phyloP scores from a whole-genome alignment of 2,113 vertebrate genomes.

The Centrocercus urophasianus region DNA sequence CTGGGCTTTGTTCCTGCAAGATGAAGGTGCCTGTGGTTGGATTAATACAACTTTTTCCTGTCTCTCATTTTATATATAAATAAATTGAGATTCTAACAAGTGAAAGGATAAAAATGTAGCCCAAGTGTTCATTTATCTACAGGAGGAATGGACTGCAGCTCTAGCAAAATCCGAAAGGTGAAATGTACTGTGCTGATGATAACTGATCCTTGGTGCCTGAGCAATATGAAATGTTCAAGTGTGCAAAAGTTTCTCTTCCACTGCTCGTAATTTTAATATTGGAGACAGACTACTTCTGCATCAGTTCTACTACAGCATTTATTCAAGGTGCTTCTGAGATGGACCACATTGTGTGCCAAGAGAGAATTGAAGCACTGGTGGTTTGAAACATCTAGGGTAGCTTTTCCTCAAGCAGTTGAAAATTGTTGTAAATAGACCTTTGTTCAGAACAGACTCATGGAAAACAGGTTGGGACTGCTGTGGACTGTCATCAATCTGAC shows the following conservation, averaged over 20 bases:
- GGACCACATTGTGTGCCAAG: not conserved
- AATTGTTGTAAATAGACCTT: slow-evolving; percentile 20
- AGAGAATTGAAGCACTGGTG: slow-evolving; percentile 22
- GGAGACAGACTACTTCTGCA: not conserved
- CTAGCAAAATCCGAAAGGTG: not conserved
- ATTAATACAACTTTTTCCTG: slow-evolving; percentile 35
- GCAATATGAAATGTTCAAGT: slow-evolving; percentile 43
- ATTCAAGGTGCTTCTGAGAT: slow-evolving; percentile 28
- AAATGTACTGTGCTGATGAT: slow-evolving; percentile 5
- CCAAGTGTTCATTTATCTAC: not conserved
- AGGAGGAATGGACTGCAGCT: not conserved
- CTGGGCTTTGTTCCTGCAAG: slow-evolving; percentile 51
- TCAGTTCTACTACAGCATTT: not conserved
- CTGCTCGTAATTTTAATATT: not conserved
- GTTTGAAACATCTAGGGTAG: slow-evolving; percentile 40
- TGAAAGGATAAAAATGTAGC: slow-evolving; percentile 33
- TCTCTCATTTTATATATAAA: slow-evolving; percentile 63
- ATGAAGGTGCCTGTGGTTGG: slow-evolving; percentile 59
- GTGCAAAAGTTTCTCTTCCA: not conserved
- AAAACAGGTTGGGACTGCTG: not conserved
- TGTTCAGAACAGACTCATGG: not conserved
- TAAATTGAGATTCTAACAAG: slow-evolving; percentile 35
- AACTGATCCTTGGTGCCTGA: slow-evolving; percentile 48
- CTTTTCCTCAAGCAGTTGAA: slow-evolving; percentile 56
- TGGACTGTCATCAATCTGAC: not conserved